These are phyloP conservation scores for Climacteris rufus DNA, from an alignment of 2,113 vertebrate genomes.

Conservation along the genomic window DNA sequence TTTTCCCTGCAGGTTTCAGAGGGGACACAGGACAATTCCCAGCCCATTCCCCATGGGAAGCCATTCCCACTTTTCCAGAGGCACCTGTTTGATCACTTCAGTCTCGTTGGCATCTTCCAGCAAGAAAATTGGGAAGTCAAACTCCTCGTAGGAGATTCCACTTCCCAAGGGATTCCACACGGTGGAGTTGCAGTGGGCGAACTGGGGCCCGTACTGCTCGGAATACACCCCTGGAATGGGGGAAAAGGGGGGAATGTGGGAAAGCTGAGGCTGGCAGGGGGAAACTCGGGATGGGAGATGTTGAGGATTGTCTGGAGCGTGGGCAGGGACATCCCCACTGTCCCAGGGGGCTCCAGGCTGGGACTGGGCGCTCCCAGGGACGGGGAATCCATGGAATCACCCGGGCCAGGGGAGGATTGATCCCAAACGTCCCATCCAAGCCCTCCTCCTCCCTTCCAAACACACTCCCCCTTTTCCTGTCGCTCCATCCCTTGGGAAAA, in stretches of 20 bases:
- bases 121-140: slow-evolving; percentile 90
- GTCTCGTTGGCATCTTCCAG: slow-evolving; percentile 88
- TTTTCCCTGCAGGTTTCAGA: background rate
- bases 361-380: no score
- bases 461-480: background rate
- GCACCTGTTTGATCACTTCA: slow-evolving; percentile 85
- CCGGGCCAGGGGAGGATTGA: background rate
- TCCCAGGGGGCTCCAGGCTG: no score
- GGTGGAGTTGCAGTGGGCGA: slow-evolving; percentile 78
- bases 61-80: accelerated
- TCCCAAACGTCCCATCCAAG: background rate
- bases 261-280: no score
- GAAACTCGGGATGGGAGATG: background rate
- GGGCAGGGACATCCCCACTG: no score
- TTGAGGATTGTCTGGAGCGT: background rate
- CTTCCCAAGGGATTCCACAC: slow-evolving; percentile 85
- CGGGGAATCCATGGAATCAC: background rate
- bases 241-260: background rate
- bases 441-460: no score
- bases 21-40: no score
- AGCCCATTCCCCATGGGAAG: no score
- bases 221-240: slow-evolving; percentile 81
- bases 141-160: slow-evolving; percentile 87
- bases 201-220: slow-evolving; percentile 72
- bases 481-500: background rate